These are phyloP conservation scores for Phocoena phocoena DNA, from an alignment of 2,113 vertebrate genomes.

Conservation along the genomic window DNA sequence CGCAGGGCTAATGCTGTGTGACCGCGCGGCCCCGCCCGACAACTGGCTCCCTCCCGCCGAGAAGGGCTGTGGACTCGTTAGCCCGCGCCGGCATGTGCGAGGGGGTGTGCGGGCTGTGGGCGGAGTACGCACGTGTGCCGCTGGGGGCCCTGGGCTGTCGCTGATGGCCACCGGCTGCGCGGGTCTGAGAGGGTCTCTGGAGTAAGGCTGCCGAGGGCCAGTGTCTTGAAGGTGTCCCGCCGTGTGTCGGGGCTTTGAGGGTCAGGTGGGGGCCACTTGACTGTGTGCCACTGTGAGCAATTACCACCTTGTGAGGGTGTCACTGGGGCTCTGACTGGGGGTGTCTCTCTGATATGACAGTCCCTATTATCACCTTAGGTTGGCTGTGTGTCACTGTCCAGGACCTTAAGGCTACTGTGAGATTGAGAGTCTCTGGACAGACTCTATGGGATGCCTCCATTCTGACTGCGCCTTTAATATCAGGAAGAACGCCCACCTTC, in stretches of 20 bases:
- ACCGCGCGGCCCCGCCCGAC: conserved; percentile 80
- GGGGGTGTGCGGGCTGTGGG: conserved; percentile 24
- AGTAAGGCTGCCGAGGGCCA: background rate
- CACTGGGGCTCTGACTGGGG: background rate
- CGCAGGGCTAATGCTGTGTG: conserved; percentile 82
- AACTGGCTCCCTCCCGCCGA: conserved; percentile 84
- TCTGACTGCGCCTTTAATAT: background rate
- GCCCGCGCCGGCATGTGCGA: conserved; percentile 70
- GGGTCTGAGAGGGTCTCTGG: background rate
- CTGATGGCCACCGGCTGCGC: conserved; percentile 26
- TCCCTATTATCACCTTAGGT: background rate
- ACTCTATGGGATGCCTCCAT: background rate
- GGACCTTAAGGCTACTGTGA: background rate
- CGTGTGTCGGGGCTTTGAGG: background rate
- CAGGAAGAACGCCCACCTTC: background rate
- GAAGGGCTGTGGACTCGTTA: conserved; percentile 81
- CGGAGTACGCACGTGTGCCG: background rate
- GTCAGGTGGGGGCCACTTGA: background rate
- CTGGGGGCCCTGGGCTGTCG: conserved; percentile 24
- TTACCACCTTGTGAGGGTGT: background rate
- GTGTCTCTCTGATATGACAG: background rate
- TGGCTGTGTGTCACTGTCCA: background rate
- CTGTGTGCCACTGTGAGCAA: background rate
- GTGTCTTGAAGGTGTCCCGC: background rate
- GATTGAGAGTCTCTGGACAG: background rate